Evolutionary conservation across 2,113 vertebrate genomes (phyloP), one percentile per base, ranked within the genome.

Genomic region (Oreochromis spilurus): DNA sequence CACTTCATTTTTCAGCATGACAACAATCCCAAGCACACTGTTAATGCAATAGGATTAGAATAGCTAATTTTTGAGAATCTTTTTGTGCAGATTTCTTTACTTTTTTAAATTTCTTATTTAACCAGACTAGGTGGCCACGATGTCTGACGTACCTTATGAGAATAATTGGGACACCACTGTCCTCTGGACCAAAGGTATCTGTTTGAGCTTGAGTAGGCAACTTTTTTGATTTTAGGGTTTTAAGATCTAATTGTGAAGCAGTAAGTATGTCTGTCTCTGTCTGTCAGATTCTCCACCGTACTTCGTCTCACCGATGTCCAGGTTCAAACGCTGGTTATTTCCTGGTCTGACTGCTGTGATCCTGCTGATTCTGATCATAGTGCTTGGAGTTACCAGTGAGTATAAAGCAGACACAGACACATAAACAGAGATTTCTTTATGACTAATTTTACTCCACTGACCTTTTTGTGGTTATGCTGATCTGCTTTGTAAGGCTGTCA

Each of bases 361-460:
- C 2, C 31, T 95, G 26, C 14, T 96, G 17, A 5, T 91, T 13
- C 77, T 96, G 31, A 91, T 95, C 80, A 90, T 96, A 5, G 87
- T 88, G 2, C 45, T 96, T 10, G 94, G 91, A 88, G 87, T 89
- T 24, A 92, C 21, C 77, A 89, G 91, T 93, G 81, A 91, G 90
- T 52, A 43, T 45, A 43, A 10, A 38, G 29, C 67, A 26, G n/a
- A 52, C 48, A 8, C 48, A 8, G 7, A 70, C 38, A 43, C 38
- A 8, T 65, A 12, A 38, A 65, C 19, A 21, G n/a, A 70, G 3
- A 72, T 72, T 72, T 72, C 38, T 16, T 72, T 72, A 1, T 43
- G 38, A 45, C 38, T 26, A 0, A 3, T 45, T 72, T 72, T 26
- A 45, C 65, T 72, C 13, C 21, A 0, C 6, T 43, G 65, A 70